phyloP scores from a whole-genome alignment of 2,797 vertebrate genomes.

The Micromesistius poutassou region DNA sequence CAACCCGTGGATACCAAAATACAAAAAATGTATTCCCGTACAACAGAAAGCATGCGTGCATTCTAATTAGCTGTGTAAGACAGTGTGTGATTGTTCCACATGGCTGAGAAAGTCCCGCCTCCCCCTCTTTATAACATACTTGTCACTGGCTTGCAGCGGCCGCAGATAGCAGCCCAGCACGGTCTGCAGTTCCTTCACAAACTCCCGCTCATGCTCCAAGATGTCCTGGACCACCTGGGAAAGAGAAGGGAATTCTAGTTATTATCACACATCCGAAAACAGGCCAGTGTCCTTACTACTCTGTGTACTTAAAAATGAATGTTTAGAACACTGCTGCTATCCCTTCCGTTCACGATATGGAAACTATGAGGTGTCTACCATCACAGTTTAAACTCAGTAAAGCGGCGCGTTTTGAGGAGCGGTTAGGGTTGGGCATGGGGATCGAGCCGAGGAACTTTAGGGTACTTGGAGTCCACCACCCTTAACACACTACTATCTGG shows the following conservation, averaged over 20 bases:
- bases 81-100: not conserved
- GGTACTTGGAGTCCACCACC: not conserved
- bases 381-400: not conserved
- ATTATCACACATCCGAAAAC: slow-evolving; percentile 10
- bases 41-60: not conserved
- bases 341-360: not conserved
- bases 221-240: slow-evolving; percentile 94
- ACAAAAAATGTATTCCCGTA: not conserved
- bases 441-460: too few species aligned
- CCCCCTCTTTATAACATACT: slow-evolving; percentile 75
- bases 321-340: not conserved
- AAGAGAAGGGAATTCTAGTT: slow-evolving; percentile 1
- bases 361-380: not conserved
- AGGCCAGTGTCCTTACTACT: not conserved
- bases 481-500: not conserved
- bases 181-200: slow-evolving; percentile 90
- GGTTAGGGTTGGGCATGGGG: not conserved
- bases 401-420: not conserved
- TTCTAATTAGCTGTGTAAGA: not conserved
- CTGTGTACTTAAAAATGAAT: not conserved
- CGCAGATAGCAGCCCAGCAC: slow-evolving; percentile 88
- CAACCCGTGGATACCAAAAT: not conserved
- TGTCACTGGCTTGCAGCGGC: slow-evolving; percentile 89
- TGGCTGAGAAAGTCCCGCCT: not conserved
- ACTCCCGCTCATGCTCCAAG: slow-evolving; percentile 93